These are phyloP conservation scores for Drosophila nannoptera DNA, from an alignment of 1,140 invertebrate genomes.

Conservation along the genomic window DNA sequence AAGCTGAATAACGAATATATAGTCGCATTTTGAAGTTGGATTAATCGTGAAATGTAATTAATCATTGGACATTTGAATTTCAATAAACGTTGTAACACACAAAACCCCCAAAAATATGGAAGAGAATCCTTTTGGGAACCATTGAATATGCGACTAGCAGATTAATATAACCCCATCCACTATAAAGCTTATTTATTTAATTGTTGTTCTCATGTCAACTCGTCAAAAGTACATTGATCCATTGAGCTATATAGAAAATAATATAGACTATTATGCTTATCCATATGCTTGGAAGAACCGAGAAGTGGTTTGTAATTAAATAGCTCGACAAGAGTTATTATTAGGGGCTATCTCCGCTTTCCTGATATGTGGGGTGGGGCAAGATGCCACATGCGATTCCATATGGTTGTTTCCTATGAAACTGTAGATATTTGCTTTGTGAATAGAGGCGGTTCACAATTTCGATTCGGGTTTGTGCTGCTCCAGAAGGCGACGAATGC, in stretches of 20 bases:
- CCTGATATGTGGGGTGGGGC: not conserved
- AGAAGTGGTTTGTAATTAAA: not conserved
- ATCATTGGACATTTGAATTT: conserved; percentile 66
- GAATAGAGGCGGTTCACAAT: conserved; percentile 25
- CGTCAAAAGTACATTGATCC: too few relatives aligned
- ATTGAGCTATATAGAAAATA: not conserved
- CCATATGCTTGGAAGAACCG: not conserved
- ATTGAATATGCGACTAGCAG: not conserved
- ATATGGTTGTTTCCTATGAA: not conserved
- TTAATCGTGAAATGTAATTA: conserved; percentile 65
- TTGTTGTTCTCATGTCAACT: too few relatives aligned
- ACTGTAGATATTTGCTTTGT: not conserved
- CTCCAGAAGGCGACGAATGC: conserved; percentile 60
- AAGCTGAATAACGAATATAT: conserved; percentile 40
- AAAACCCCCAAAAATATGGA: not conserved
- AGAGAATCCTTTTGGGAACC: not conserved
- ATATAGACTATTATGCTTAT: not conserved
- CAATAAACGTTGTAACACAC: conserved; percentile 67
- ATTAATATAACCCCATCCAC: too few relatives aligned
- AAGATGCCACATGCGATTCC: not conserved
- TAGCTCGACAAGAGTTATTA: not conserved
- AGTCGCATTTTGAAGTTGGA: conserved; percentile 70
- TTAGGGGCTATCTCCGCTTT: not conserved
- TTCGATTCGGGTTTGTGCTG: conserved; percentile 46
- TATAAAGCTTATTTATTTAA: too few relatives aligned